These are phyloP conservation scores for Peromyscus polionotus DNA, from an alignment of 2,113 vertebrate species.

Conservation along the genomic window DNA sequence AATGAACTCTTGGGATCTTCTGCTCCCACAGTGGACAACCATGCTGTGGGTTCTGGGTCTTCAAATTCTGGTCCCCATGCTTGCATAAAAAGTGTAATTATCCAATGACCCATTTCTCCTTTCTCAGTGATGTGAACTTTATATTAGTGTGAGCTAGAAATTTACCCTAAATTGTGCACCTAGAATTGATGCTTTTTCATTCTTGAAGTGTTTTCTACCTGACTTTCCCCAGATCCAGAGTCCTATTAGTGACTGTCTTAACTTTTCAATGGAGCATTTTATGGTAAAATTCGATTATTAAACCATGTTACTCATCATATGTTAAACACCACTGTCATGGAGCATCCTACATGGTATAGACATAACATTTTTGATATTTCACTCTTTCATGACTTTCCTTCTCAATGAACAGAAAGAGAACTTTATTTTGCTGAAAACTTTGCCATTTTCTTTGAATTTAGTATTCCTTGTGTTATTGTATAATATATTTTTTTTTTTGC, in stretches of 20 bases:
- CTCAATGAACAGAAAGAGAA: neutral
- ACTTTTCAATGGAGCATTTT: neutral
- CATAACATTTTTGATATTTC: slow-evolving; percentile 16
- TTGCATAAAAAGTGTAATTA: neutral
- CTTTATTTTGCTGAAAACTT: slow-evolving; percentile 37
- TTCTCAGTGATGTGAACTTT: neutral
- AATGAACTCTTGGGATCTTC: neutral
- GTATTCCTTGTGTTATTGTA: slow-evolving; percentile 30
- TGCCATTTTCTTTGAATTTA: neutral
- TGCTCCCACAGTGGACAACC: neutral
- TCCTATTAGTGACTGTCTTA: neutral
- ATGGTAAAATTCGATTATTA: neutral
- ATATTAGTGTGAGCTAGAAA: neutral
- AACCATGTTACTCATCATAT: neutral
- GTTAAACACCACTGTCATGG: neutral
- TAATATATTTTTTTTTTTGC: neutral
- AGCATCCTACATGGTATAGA: neutral
- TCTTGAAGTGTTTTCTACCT: neutral
- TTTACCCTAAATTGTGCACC: neutral
- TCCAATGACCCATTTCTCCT: neutral
- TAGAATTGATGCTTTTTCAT: neutral
- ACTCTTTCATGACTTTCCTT: neutral
- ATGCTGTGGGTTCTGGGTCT: neutral
- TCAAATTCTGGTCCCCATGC: neutral
- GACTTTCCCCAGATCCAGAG: neutral